Evolutionary conservation across 2,797 vertebrate species (phyloP).

Genomic region (Emys orbicularis): DNA sequence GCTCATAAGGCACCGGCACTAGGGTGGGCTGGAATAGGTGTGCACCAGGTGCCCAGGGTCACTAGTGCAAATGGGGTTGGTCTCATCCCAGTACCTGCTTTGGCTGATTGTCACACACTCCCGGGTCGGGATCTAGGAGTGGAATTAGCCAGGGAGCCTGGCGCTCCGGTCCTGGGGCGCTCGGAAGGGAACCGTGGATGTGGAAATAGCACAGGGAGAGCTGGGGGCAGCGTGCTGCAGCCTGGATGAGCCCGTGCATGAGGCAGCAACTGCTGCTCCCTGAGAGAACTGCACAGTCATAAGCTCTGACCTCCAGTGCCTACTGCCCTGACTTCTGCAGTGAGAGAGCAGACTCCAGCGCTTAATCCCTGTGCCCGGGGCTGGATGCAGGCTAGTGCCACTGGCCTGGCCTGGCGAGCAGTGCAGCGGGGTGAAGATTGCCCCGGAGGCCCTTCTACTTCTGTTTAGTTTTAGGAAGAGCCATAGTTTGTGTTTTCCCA

Average conservation of each 20-base stretch:
- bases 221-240: background rate
- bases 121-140: background rate
- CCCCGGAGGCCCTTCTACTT: background rate
- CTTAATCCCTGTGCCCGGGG: fast-evolving
- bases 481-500: conserved; percentile 44
- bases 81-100: background rate
- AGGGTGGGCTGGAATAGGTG: background rate
- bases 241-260: fast-evolving
- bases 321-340: background rate
- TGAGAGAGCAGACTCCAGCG: no score
- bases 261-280: background rate
- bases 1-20: background rate
- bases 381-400: background rate
- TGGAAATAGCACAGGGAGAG: background rate
- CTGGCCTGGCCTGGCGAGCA: background rate
- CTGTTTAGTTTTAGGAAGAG: conserved; percentile 18
- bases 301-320: background rate
- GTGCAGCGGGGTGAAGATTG: background rate
- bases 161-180: background rate
- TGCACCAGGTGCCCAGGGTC: fast-evolving
- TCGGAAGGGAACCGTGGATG: background rate
- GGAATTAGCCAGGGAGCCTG: background rate
- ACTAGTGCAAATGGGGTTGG: background rate
- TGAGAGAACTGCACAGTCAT: no score
- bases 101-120: background rate